Evolutionary conservation across 2,797 vertebrate genomes (phyloP), one percentile per base, ranked within the genome.

Genomic region (Galaxias olidus): DNA sequence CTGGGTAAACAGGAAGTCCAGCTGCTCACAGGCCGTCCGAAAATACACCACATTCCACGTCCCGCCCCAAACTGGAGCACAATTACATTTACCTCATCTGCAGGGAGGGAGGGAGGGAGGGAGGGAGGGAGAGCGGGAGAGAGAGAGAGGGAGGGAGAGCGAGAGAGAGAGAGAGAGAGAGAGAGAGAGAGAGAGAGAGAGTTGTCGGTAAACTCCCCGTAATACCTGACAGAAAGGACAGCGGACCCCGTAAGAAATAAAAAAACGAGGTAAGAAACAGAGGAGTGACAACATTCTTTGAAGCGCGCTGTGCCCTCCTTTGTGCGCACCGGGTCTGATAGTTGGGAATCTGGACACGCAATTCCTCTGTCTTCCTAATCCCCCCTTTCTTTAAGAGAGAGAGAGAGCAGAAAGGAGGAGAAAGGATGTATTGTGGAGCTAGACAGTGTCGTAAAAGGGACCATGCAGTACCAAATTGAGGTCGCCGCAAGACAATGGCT

Each of bases 381-480:
- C 95, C 93, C 92, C 92, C 93, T 94, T 95, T 88, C 89, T 92
- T 89, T 89, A 90, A 89, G 93, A 93, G 87, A 85, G 76, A 85
- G 86, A 84, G 85, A 73, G 83, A 84, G 82, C 48, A 85, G 92
- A 93, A 90, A 61, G 61, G 89, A 93, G 92, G 92, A 98, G 95
- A 98, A 98, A 96, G 84, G 94, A 90, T 90, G 90, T 87, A 96
- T 98, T 98, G 96, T 98, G 93, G 92, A 90, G 89, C 86, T 90
- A 96, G 94, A 96, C 95, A 94, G 94, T 93, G 93, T 91, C 92
- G 94, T 95, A 93, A 94, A 92, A 96, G 92, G 94, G 94, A 94
- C 94, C 92, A 94, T 96, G 96, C 96, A 96, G 95, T 96, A 97
- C 96, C 94, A 95, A 97, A 98, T 98, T 95, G 95, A 96, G 96